phyloP scores from a whole-genome alignment of 2,113 vertebrate genomes.

The Diadophis punctatus region DNA sequence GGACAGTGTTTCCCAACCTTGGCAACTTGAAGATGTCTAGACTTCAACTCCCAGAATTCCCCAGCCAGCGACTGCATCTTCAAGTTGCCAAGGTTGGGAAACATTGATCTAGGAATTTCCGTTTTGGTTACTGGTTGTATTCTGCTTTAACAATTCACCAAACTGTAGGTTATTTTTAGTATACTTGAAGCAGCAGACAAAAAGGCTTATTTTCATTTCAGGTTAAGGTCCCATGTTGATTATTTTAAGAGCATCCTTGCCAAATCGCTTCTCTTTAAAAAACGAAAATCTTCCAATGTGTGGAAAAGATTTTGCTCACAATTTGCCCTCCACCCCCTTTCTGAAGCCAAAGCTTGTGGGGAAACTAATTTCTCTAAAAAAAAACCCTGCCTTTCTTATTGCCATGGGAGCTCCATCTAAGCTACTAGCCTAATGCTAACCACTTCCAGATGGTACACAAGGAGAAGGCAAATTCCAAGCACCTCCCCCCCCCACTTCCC shows the following conservation, averaged over 20 bases:
- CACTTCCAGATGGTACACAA: conserved; percentile 20
- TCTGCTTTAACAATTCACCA: background rate
- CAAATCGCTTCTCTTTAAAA: background rate
- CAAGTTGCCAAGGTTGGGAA: too few relatives aligned
- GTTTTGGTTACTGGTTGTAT: background rate
- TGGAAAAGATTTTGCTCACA: background rate
- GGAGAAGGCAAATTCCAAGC: background rate
- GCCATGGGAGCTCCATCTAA: background rate
- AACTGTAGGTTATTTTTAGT: background rate
- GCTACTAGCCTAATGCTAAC: background rate
- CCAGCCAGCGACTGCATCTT: too few relatives aligned
- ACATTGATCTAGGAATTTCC: background rate
- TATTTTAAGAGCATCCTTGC: background rate
- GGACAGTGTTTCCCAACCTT: too few relatives aligned
- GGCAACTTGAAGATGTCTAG: too few relatives aligned
- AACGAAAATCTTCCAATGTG: background rate
- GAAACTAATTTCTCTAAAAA: background rate
- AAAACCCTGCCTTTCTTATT: background rate
- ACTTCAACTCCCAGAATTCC: too few relatives aligned
- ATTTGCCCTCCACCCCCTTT: background rate
- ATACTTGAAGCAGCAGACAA: background rate
- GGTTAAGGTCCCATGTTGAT: background rate
- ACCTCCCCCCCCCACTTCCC: conserved; percentile 42
- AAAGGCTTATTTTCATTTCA: background rate
- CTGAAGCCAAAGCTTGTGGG: background rate